Conservation (phyloP, 1,140 invertebrate species). For the Galendromus occidentalis region DNA sequence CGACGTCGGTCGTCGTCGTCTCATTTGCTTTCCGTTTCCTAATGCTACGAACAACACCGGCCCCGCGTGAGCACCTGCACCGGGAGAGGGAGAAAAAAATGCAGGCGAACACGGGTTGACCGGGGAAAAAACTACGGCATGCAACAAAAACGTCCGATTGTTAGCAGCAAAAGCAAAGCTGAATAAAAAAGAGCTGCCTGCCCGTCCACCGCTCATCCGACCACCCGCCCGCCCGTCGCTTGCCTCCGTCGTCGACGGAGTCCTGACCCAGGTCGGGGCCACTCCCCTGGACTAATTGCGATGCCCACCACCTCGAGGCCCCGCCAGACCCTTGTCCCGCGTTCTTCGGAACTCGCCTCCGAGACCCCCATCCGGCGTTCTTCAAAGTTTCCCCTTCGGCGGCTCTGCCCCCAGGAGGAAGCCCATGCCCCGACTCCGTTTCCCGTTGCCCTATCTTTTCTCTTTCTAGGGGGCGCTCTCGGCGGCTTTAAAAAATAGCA, state of each 20-base stretch:
- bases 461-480: constrained; percentile 8
- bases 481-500: constrained; percentile 12
- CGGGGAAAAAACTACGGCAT: too few species aligned
- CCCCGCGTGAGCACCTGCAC: too few species aligned
- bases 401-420: neutral
- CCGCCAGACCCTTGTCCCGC: neutral
- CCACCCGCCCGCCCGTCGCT: neutral
- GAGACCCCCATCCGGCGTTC: too few species aligned
- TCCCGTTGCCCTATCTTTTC: neutral
- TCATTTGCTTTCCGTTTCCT: too few species aligned
- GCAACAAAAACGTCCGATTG: too few species aligned
- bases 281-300: constrained; percentile 6
- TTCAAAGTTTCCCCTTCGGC: too few species aligned
- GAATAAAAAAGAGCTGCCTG: neutral
- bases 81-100: too few species aligned
- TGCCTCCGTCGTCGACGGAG: neutral
- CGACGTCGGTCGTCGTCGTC: too few species aligned
- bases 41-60: too few species aligned
- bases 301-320: neutral
- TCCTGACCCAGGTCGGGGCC: neutral
- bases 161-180: too few species aligned
- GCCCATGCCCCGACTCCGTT: neutral
- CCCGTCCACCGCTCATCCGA: neutral
- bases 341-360: too few species aligned
- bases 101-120: too few species aligned